Base-by-base conservation (phyloP, 2,888 invertebrate species). In the Sceliomorpha sp. region DNA sequence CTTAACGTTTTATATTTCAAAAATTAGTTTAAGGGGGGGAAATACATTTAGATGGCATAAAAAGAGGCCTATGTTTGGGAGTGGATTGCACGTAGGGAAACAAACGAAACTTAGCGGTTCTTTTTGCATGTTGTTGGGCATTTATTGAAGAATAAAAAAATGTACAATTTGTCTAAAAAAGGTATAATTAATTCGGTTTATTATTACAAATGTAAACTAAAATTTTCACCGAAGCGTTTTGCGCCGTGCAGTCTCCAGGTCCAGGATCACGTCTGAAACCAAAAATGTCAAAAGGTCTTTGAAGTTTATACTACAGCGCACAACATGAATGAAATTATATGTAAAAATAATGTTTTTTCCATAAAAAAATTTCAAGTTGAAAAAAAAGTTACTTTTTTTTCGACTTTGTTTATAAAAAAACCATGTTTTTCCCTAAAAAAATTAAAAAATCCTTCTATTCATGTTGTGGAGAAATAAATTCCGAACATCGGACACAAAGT, bases 391-490 rank as follows among this genome's bases (percentile, higher is more conserved):
- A 9, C 1, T 1, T 39, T 20, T 24, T 40, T 10, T 34, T 9
- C 12, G 9, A 40, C 9, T 40, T 17, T 40, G 17, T 20, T 40
- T n/a, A 20, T 17, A 40, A 40, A 24, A 40, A 40, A 40, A 40
- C n/a, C 20, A 4, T 1, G 39, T 40, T 40, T 4, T 40, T 17
- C 6, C 10, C n/a, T n/a, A 24, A 40, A 10, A 1, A 40, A 40
- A 40, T 12, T 9, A 40, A 40, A 40, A 7, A 40, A 4, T 40
- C 39, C 24, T 20, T 40, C 39, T 20, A 24, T 40, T 24, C 39
- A 40, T 40, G 39, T 40, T 40, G 39, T 40, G 24, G 20, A 40
- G 24, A 40, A 7, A 9, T 40, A 9, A 40, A 40, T 40, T 40
- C 17, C 24, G 39, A 45, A 45, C 7, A 8, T 34, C 8, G 9